Base-by-base conservation (phyloP, 2,113 vertebrate species). In the Microcebus ravelobensis region DNA sequence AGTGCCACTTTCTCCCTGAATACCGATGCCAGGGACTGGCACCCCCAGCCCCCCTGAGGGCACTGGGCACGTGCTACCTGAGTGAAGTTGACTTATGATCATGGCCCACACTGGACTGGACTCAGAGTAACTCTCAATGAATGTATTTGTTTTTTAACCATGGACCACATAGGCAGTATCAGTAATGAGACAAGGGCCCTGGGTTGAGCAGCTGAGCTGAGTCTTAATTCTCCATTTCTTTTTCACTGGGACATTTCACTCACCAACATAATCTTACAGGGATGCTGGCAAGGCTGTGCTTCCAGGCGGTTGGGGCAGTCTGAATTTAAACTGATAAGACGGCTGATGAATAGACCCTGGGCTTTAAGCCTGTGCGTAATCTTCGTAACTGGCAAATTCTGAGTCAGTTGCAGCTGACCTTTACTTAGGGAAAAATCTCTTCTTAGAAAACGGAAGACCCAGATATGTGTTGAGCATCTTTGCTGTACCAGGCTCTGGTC, bases 11-110 rank as follows among this genome's bases (percentile, higher is more conserved):
- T 25, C 21, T 76, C 36, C 29, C 70, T 31, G n/a, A 83, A 15
- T 0, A 1, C 5, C 21, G 10, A 3, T 6, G n/a, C 25, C 3
- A 0, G 13, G 15, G 23, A 39, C 48, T 3, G n/a, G 27, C 10
- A 59, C 42, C 1, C n/a, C 59, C 20, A 6, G 10, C 13, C 8
- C 13, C 2, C 45, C 1, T 7, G 18, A 86, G 27, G 31, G 17
- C 2, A 10, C 45, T 5, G 0, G 21, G 31, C 15, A 42, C 6
- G 2, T 1, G 8, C 42, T 34, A 9, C 27, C 71, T 59, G 27
- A 29, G 27, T 42, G 21, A 91, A 57, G 65, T 59, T 59, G 71
- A 90, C 63, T 25, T 52, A 31, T 45, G 61, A n/a, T 23, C 55
- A 20, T 2, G 45, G 45, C 25, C 48, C 23, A 45, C 23, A 3